Conservation (phyloP, 1,140 invertebrate genomes). For the Drosophila eugracilis region DNA sequence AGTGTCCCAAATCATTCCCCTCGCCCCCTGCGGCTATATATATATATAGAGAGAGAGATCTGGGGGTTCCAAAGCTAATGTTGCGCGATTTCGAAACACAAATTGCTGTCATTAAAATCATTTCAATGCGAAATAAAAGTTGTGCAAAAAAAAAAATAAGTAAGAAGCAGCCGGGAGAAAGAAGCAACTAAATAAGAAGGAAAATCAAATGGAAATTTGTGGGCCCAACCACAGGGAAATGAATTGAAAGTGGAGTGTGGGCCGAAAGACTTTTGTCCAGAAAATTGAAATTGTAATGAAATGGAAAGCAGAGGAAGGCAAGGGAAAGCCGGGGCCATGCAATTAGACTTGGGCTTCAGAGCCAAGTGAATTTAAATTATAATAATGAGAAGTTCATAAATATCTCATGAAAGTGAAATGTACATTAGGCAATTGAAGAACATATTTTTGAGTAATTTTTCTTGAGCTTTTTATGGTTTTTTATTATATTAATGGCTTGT, state of each 20-base stretch:
- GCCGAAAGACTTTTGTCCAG: constrained; percentile 19
- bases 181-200: constrained; percentile 44
- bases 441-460: not conserved
- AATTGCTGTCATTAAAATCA: constrained; percentile 83
- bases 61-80: constrained; percentile 67
- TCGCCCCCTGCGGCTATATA: constrained; percentile 9
- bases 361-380: constrained; percentile 37
- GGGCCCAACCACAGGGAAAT: constrained; percentile 25
- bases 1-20: too few relatives aligned
- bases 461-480: too few relatives aligned
- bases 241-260: constrained; percentile 20
- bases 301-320: constrained; percentile 33
- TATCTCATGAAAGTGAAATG: constrained; percentile 22
- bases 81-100: constrained; percentile 80
- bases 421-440: constrained; percentile 10
- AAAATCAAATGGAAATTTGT: constrained; percentile 53
- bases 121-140: constrained; percentile 77
- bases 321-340: constrained; percentile 38
- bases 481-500: not conserved
- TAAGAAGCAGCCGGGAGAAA: not conserved
- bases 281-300: constrained; percentile 50
- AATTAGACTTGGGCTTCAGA: constrained; percentile 52
- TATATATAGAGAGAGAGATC: constrained; percentile 20
- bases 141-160: constrained; percentile 27
- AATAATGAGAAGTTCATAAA: constrained; percentile 40